Evolutionary conservation across 2,797 vertebrate species (phyloP), one percentile per base, ranked within the genome.

Genomic region (Sebastes paucispinis): DNA sequence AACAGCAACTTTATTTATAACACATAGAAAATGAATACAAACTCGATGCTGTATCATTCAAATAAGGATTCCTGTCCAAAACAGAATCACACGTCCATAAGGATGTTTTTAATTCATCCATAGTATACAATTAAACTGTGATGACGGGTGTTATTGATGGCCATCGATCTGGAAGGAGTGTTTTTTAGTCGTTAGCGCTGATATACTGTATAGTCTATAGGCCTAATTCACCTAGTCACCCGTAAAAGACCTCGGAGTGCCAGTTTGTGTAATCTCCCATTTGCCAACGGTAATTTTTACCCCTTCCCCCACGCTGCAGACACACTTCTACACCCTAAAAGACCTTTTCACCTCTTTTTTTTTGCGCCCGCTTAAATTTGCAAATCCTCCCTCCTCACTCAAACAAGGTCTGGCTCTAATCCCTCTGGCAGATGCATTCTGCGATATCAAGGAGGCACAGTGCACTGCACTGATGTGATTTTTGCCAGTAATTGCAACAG

Each of bases 321-420:
- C 73, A 69, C 55, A 20, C 66, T 59, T 24, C 58, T 3, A 20
- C 22, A 55, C 5, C 55, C 55, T 6, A 6, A 65, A 70, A 12
- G 18, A 34, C 9, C 39, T 71, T 59, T 64, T 60, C 22, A 36
- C 5, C 73, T 43, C 9, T 16, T 8, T 60, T 29, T 72, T 78
- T 62, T 31, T 47, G 31, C 5, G n/a, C 20, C 65, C 3, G 52
- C 43, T 65, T 79, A 77, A 84, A 75, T 64, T 81, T 73, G 29
- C 20, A 89, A 89, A 88, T 80, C 87, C 69, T 10, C 76, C 67
- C 29, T 22, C 11, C 57, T 81, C 74, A 82, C 80, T 81, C 80
- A 87, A 82, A 88, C 80, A 83, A 52, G 65, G 22, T 43, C 54
- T 52, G 10, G 0, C 52, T 71, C 57, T 90, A 87, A 91, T 90